Evolutionary conservation across 2,888 invertebrate genomes (phyloP).

Genomic region (Ectropis crepuscularia): DNA sequence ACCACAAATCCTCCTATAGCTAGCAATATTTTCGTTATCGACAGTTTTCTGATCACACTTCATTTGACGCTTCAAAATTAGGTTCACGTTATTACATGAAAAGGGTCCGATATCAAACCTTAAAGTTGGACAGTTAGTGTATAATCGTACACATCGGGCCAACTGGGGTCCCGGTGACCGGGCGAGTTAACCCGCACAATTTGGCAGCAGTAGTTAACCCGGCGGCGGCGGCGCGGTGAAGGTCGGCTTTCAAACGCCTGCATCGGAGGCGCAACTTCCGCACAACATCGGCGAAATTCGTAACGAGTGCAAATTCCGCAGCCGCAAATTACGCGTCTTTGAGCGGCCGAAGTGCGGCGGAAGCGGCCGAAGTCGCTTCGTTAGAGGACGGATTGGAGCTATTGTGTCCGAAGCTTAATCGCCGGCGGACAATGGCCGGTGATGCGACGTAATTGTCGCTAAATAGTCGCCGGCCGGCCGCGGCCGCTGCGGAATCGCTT

Average conservation of each 20-base stretch:
- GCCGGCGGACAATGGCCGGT: conserved; percentile 77
- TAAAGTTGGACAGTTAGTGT: conserved; percentile 42
- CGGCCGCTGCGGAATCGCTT: conserved; percentile 59
- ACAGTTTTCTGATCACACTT: conserved; percentile 9
- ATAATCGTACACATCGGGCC: conserved; percentile 48
- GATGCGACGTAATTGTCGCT: conserved; percentile 78
- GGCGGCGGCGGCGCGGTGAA: conserved; percentile 49
- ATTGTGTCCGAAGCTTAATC: conserved; percentile 77
- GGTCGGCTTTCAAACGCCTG: background rate
- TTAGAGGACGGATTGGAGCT: conserved; percentile 76
- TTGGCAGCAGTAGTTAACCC: conserved; percentile 64
- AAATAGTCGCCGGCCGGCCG: conserved; percentile 72
- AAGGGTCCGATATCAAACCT: conserved; percentile 39
- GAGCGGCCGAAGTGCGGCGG: conserved; percentile 72
- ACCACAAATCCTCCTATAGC: background rate
- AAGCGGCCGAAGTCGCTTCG: conserved; percentile 80
- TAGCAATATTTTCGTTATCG: background rate
- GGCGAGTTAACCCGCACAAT: conserved; percentile 60
- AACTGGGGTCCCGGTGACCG: conserved; percentile 58
- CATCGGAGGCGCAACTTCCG: conserved; percentile 47
- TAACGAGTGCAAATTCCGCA: conserved; percentile 69
- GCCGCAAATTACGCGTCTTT: conserved; percentile 82
- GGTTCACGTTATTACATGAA: conserved; percentile 34
- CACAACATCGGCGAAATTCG: conserved; percentile 67
- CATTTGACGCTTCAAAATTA: conserved; percentile 14